Conservation (phyloP, 2,113 vertebrate genomes). For the Stercorarius parasiticus region DNA sequence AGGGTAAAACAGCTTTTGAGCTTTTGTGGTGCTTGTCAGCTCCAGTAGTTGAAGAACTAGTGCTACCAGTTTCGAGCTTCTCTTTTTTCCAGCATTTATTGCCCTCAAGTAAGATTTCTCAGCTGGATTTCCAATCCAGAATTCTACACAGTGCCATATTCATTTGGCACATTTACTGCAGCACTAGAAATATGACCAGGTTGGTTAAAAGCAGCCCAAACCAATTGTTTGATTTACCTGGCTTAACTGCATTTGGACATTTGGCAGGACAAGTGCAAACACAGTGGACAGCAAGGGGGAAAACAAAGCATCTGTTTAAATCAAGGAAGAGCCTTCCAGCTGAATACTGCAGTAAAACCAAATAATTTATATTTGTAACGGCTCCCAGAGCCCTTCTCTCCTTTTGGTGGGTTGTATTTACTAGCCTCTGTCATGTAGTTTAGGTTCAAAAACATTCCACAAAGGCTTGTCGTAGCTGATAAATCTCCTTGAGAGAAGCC, state of each 20-base stretch:
- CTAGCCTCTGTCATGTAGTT: slow-evolving; percentile 10
- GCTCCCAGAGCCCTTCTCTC: slow-evolving; percentile 14
- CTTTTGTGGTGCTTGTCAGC: background rate
- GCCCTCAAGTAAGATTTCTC: background rate
- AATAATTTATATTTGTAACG: slow-evolving; percentile 12
- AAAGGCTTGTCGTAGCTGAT: slow-evolving; percentile 11
- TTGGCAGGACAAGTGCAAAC: background rate
- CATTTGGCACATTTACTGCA: background rate
- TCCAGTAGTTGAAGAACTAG: background rate
- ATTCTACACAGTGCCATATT: background rate
- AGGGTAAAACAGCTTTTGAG: background rate
- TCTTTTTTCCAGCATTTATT: background rate
- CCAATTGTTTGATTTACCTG: background rate
- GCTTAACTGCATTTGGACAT: background rate
- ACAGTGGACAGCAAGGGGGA: background rate
- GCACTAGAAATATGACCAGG: background rate
- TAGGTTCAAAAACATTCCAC: slow-evolving; percentile 9
- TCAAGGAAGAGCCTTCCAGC: slow-evolving; percentile 5
- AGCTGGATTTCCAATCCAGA: background rate
- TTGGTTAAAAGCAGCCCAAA: background rate
- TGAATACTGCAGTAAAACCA: background rate
- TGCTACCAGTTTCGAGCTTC: background rate
- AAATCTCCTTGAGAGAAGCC: slow-evolving; percentile 38
- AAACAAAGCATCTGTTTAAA: slow-evolving; percentile 25
- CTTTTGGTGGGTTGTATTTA: slow-evolving; percentile 18